phyloP scores from a whole-genome alignment of 2,888 invertebrate genomes.

The Carabus problematicus region DNA sequence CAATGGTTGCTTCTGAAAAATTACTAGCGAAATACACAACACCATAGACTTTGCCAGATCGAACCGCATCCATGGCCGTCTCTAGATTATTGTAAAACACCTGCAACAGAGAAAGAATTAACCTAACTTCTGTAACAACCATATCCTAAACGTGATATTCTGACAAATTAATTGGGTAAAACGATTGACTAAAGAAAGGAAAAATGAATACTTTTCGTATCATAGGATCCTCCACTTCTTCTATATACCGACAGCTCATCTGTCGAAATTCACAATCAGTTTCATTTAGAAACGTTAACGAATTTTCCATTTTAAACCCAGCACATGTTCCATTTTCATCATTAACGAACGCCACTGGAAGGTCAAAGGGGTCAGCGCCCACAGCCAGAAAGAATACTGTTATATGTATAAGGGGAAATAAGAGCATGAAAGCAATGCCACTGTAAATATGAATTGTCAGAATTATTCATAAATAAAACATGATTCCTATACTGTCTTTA shows the following conservation, averaged over 20 bases:
- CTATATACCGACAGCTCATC: slow-evolving; percentile 69
- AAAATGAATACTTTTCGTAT: slow-evolving; percentile 62
- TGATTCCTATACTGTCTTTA: no score
- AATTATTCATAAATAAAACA: no score
- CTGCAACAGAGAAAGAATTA: no score
- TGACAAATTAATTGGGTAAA: no score
- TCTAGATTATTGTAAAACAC: slow-evolving; percentile 62
- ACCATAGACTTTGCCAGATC: slow-evolving; percentile 66
- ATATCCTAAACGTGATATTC: no score
- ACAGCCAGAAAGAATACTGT: slow-evolving; percentile 81
- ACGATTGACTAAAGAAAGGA: no score
- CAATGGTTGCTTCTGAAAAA: slow-evolving; percentile 71
- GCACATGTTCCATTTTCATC: slow-evolving; percentile 65
- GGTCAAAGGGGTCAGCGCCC: slow-evolving; percentile 75
- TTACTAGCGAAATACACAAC: slow-evolving; percentile 74
- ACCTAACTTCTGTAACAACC: no score
- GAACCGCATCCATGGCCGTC: slow-evolving; percentile 64
- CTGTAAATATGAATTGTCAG: no score
- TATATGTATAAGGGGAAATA: slow-evolving; percentile 83
- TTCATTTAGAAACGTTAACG: slow-evolving; percentile 55
- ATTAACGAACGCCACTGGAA: slow-evolving; percentile 81
- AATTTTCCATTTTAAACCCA: slow-evolving; percentile 49
- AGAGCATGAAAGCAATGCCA: slow-evolving; percentile 79
- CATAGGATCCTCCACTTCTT: slow-evolving; percentile 65
- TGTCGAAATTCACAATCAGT: slow-evolving; percentile 63